Evolutionary conservation across 2,797 vertebrate species (phyloP), one percentile per base, ranked within the genome.

Genomic region (Monodelphis domestica): DNA sequence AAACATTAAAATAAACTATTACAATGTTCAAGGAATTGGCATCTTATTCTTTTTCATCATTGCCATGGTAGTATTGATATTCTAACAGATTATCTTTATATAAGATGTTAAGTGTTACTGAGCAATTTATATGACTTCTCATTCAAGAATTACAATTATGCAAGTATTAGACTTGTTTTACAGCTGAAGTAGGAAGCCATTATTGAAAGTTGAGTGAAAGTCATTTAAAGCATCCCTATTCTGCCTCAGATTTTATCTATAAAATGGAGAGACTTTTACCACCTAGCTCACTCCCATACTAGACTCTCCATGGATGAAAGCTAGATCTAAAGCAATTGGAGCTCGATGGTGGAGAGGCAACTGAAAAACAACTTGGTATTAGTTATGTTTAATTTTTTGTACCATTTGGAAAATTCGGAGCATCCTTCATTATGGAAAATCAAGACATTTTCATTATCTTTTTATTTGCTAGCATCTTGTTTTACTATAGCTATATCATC

Each of bases 1-100:
- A 95, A 98, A 95, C 95, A 97, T 87, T 97, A 94, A 97, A 97
- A 97, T 97, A 98, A 98, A 98, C 96, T 97, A 96, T 96, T 97
- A 52, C 95, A 91, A 93, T 94, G 95, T 94, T 94, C 93, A 96
- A 97, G 95, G 93, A 88, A 53, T 12, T 87, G 0, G 38, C 56
- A 53, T 87, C 28, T 87, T 53, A 78, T 56, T 91, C 90, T 92
- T 92, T 94, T 92, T 91, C 54, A 59, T 70, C 89, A 63, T 50
- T 96, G 89, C 94, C 93, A 52, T 94, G 84, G 89, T 88, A 92
- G 54, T 55, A 51, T 55, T 91, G 78, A 90, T 14, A 45, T 10
- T 45, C 38, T 78, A 45, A 78, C 24, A 10, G 59, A 38, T 78
- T 45, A 70, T 70, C 63, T 70, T 70, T 38, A 21, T 45, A 10